These are phyloP conservation scores for Triplophysa bombifrons DNA, from an alignment of 2,797 vertebrate genomes.

Conservation along the genomic window DNA sequence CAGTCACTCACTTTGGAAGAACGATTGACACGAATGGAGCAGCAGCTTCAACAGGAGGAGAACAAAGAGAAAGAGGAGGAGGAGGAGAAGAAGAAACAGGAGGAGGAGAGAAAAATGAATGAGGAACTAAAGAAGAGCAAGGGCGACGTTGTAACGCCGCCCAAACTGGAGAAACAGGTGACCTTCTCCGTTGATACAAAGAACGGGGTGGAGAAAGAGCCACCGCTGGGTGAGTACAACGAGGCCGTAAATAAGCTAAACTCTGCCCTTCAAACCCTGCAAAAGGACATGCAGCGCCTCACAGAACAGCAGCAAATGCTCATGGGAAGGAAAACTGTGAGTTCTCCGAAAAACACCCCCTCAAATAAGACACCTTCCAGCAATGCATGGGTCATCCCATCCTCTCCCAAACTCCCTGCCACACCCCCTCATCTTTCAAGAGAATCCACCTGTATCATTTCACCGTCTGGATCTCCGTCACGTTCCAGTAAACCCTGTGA, in stretches of 20 bases:
- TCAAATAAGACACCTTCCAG: constrained; percentile 66
- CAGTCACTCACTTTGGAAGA: constrained; percentile 75
- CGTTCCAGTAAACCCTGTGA: constrained; percentile 45
- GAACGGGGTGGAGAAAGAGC: constrained; percentile 61
- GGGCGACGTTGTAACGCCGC: constrained; percentile 51
- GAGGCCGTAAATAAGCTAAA: constrained; percentile 88
- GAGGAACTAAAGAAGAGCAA: constrained; percentile 52
- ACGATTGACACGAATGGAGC: constrained; percentile 77
- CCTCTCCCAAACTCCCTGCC: constrained; percentile 50
- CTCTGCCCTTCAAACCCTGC: constrained; percentile 82
- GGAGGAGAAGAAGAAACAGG: constrained; percentile 56
- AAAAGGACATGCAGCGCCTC: constrained; percentile 89
- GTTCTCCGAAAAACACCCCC: constrained; percentile 57
- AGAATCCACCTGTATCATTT: constrained; percentile 50
- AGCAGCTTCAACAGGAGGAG: constrained; percentile 67
- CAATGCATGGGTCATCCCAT: constrained; percentile 82
- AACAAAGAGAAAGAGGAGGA: constrained; percentile 68
- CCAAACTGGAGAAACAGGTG: constrained; percentile 83
- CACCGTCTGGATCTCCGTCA: constrained; percentile 60
- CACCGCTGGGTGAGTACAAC: constrained; percentile 82
- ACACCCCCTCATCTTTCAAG: constrained; percentile 64
- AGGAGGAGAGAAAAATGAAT: constrained; percentile 60
- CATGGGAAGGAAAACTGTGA: constrained; percentile 72
- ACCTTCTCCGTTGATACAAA: constrained; percentile 85
- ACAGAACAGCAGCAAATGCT: constrained; percentile 89